A percentile compares a stretch with the other conserved stretches of the same genome.
These are phyloP conservation scores for Catharus ustulatus DNA, from an alignment of 2,797 vertebrate genomes.

Conservation along the genomic window DNA sequence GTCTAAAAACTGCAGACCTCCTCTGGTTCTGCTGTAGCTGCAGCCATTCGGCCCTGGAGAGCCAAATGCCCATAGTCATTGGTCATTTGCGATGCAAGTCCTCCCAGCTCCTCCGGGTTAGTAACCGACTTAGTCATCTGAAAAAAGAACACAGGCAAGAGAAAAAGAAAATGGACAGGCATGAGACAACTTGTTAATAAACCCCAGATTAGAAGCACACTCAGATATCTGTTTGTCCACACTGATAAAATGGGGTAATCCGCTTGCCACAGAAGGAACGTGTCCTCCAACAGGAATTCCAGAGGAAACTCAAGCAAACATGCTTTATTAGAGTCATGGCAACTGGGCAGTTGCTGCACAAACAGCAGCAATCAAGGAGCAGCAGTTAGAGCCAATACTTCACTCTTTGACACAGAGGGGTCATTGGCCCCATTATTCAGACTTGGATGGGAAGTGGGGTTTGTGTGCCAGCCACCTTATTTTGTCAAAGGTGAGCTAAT, in stretches of 20 bases:
- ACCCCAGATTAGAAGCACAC: conserved; percentile 45
- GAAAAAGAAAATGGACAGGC: conserved; percentile 66
- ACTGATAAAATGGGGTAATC: not conserved
- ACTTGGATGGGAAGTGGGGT: rapidly evolving
- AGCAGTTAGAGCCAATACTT: not conserved
- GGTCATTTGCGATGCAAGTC: conserved; percentile 97
- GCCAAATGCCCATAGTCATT: conserved; percentile 96
- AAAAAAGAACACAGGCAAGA: conserved; percentile 75
- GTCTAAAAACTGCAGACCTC: conserved; percentile 85
- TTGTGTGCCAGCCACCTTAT: not conserved
- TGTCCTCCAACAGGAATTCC: conserved; percentile 1
- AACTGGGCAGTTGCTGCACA: not conserved
- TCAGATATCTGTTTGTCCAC: conserved; percentile 6
- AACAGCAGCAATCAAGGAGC: not conserved
- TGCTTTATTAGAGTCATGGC: conserved; percentile 55
- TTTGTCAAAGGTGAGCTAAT: not conserved
- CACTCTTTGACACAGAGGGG: not conserved
- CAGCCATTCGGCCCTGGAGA: conserved; percentile 93
- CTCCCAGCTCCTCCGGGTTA: conserved; percentile 95
- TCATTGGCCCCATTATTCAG: not conserved
- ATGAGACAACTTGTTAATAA: conserved; percentile 70
- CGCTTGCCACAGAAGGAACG: not conserved
- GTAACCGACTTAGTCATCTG: conserved; percentile 99
- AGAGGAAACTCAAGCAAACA: conserved; percentile 66
- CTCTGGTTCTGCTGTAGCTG: conserved; percentile 93